phyloP scores from a whole-genome alignment of 2,113 vertebrate genomes.

The Coracopsis vasa region DNA sequence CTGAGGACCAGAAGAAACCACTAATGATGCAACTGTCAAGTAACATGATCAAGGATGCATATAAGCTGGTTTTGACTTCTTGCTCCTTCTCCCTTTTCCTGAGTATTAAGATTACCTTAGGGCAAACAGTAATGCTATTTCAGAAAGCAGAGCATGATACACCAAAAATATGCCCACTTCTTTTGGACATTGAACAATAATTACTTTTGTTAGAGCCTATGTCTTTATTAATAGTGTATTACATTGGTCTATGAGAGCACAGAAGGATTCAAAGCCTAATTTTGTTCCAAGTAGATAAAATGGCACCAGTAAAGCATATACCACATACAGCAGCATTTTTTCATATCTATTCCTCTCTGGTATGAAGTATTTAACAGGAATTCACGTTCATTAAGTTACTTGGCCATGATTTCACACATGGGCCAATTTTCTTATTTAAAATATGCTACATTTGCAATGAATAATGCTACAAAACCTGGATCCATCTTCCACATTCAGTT shows the following conservation, averaged over 20 bases:
- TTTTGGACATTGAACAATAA: not conserved
- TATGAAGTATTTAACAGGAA: not conserved
- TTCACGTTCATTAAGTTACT: not conserved
- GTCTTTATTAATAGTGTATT: not conserved
- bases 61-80: not conserved
- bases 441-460: not conserved
- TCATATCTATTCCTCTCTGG: not conserved
- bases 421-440: not conserved
- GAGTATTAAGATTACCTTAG: not conserved
- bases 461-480: not conserved
- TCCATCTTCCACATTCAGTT: not conserved
- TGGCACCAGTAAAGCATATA: not conserved
- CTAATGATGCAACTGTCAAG: not conserved
- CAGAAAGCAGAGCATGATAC: not conserved
- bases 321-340: not conserved
- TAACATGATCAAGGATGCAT: not conserved
- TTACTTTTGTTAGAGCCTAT: not conserved
- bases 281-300: not conserved
- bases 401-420: not conserved
- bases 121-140: not conserved
- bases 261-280: not conserved
- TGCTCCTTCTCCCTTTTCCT: not conserved
- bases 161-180: not conserved
- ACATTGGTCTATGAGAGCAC: not conserved
- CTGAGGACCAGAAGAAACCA: not conserved